Base-by-base conservation (phyloP, 2,113 vertebrate species). In the Pelmatolapia mariae region DNA sequence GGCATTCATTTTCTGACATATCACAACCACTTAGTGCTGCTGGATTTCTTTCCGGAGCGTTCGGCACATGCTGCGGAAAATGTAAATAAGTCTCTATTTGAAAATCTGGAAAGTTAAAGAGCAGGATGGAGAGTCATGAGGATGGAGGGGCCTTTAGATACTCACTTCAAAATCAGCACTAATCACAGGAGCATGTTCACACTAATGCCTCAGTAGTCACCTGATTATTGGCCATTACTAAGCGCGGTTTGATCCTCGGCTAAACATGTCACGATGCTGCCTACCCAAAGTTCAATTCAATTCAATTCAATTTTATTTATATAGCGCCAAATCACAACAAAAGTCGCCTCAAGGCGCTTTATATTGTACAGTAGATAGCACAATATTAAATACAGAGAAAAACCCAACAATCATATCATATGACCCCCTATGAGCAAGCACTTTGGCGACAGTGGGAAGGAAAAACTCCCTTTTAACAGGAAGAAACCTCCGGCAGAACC, bases 91-190 rank as follows among this genome's bases (percentile, higher is more conserved):
- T 45, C 36, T 59, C 12, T 40, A 5, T 85, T 86, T 82, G 61
- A 52, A 73, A 54, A 33, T 38, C 8, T 54, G 16, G 29, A 63
- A 66, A 76, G 86, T 82, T 40, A 7, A 82, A 63, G 63, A 47
- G 63, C 84, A 16, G 82, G 53, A 15, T 29, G 61, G 31, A 82
- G 91, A 88, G 78, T 88, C 84, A 82, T 54, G 86, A 87, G 71
- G 6, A 19, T n/a, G 16, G 15, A 10, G 78, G 31, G 22, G 29
- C 13, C 36, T 19, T 10, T 18, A 50, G 26, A 83, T 76, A 47
- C 52, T 61, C 80, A 71, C 59, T 45, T 81, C 68, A 43, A 33
- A 80, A 80, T 85, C 73, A 87, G 47, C 18, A 40, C 31, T 66
- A 54, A 40, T 43, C 79, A 82, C 59, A 81, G 76, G 63, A 38